These are phyloP conservation scores for Drosophila histrio DNA, from an alignment of 2,888 invertebrate genomes.

Conservation along the genomic window DNA sequence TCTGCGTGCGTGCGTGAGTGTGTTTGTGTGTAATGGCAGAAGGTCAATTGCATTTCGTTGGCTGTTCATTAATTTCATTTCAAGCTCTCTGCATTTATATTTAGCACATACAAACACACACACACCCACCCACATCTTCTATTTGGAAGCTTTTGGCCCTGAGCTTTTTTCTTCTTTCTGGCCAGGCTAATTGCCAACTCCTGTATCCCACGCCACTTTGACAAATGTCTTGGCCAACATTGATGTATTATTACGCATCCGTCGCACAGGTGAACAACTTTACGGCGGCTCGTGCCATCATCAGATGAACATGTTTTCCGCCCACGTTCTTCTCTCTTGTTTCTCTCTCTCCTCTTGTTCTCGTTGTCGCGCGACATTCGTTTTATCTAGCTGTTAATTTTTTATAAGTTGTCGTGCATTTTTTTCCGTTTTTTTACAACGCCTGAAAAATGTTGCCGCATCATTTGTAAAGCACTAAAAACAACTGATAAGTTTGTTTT, in stretches of 20 bases:
- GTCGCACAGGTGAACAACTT: slow-evolving; percentile 49
- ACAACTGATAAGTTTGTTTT: slow-evolving; percentile 45
- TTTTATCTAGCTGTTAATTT: slow-evolving; percentile 68
- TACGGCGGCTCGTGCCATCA: slow-evolving; percentile 48
- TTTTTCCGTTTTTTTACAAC: slow-evolving; percentile 21
- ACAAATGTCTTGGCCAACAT: slow-evolving; percentile 55
- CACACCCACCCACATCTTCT: slow-evolving; percentile 7
- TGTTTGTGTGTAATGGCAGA: slow-evolving; percentile 60
- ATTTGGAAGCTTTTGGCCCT: slow-evolving; percentile 25
- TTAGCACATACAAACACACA: slow-evolving; percentile 41
- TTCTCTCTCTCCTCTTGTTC: not conserved
- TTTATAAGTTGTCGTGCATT: slow-evolving; percentile 64
- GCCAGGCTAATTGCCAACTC: slow-evolving; percentile 56
- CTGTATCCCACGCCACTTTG: slow-evolving; percentile 31
- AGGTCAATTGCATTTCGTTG: slow-evolving; percentile 82
- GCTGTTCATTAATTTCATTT: slow-evolving; percentile 77
- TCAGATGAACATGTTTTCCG: slow-evolving; percentile 44
- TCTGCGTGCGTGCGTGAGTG: slow-evolving; percentile 14
- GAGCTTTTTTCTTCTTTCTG: slow-evolving; percentile 24
- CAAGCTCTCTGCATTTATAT: slow-evolving; percentile 50
- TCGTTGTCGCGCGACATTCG: slow-evolving; percentile 43
- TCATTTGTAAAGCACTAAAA: slow-evolving; percentile 61
- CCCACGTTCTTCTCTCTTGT: slow-evolving; percentile 48
- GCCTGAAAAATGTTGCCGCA: slow-evolving; percentile 44
- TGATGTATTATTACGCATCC: slow-evolving; percentile 48